Evolutionary conservation across 2,888 invertebrate genomes (phyloP).

Genomic region (Heterodera filipjevi): DNA sequence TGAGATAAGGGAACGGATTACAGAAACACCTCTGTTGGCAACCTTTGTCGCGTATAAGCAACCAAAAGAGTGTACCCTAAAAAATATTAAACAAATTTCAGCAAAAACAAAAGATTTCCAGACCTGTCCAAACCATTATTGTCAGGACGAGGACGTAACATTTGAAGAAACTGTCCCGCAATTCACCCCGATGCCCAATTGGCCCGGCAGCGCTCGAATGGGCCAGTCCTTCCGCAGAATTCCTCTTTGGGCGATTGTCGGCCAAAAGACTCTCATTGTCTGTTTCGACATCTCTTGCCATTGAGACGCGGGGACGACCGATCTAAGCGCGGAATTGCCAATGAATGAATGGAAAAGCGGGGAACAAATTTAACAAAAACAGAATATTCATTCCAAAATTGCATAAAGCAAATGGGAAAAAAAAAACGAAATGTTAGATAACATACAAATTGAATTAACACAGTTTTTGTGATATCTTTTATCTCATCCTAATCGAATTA

Average conservation of each 20-base stretch:
- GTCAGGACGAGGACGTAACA: constrained; percentile 61
- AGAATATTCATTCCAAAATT: no score
- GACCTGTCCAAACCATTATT: constrained; percentile 64
- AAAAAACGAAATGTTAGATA: no score
- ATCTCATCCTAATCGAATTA: no score
- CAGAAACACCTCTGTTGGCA: constrained; percentile 45
- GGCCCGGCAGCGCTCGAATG: not conserved
- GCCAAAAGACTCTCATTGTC: not conserved
- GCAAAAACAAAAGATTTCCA: no score
- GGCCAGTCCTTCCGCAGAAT: not conserved
- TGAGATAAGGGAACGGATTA: not conserved
- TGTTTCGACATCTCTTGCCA: not conserved
- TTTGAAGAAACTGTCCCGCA: constrained; percentile 42
- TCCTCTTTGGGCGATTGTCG: not conserved
- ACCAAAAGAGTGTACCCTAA: constrained; percentile 59
- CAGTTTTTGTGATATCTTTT: no score
- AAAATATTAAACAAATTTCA: no score
- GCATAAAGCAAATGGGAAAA: no score
- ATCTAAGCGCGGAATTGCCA: no score
- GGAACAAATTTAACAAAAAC: not conserved
- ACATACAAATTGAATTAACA: no score
- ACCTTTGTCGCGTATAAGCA: constrained; percentile 60
- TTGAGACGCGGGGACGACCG: not conserved
- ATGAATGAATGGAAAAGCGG: no score
- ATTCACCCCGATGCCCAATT: not conserved